Base-by-base conservation (phyloP, 2,797 vertebrate genomes). In the Gymnothorax reevesii region DNA sequence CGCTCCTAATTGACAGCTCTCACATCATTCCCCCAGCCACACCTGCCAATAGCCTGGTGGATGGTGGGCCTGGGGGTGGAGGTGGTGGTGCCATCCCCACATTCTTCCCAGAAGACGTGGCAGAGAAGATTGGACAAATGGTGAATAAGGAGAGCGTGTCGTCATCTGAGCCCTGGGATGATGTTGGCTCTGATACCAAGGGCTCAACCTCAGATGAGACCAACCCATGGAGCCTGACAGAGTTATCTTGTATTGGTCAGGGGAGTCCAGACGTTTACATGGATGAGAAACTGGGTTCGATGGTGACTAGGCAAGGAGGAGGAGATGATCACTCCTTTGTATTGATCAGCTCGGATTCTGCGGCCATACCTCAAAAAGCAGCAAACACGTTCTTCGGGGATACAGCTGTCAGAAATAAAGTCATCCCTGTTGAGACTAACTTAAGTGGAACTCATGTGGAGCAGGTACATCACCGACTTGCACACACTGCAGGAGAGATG, bases 11-110 rank as follows among this genome's bases (percentile, higher is more conserved):
- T 83, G 96, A 96, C 88, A 94, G 91, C 88, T 88, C 84, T 85
- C 96, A 96, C 75, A 95, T 94, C 42, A 94, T 94, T 87, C 94
- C 97, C 88, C 98, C 97, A 86, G 97, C 96, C 88, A 97, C 97
- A 83, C 97, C 97, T 25, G 95, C 96, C 92, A 99, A 98, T 88
- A 98, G 97, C 84, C 94, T 97, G 89, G 96, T 96, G 77, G 98
- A 97, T 90, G 96, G 93, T 7, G 93, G 97, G 84, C 94, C 93
- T 86, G 96, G 96, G 88, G 96, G 95, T 20, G 96, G 93, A 10
- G 93, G 97, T 83, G 94, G 94, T 87, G 96, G 96, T 88, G 96
- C 94, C 0, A 94, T 95, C 25, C 91, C 95, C 87, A 92, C 94
- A 49, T 96, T 97, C 92, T 98, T 96, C 89, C 93, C 96, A 82